Percentiles rank a stretch among this genome's conserved stretches.
phyloP scores from a whole-genome alignment of 2,888 invertebrate species.

The Nipponacmea schrenckii region DNA sequence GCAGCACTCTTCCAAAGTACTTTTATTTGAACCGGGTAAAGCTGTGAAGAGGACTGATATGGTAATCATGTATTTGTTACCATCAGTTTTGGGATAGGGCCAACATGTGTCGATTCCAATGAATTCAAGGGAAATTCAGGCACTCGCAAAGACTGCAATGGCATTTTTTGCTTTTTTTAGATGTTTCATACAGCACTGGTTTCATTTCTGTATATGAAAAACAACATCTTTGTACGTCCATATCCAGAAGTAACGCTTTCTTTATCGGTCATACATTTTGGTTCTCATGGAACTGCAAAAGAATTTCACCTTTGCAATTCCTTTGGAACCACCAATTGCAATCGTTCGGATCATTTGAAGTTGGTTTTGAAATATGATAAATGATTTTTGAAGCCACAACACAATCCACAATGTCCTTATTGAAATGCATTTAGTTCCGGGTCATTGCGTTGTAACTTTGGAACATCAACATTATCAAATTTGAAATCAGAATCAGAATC shows the following conservation, averaged over 20 bases:
- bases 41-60: slow-evolving; percentile 9
- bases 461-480: background rate
- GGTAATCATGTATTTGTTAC: slow-evolving; percentile 11
- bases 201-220: background rate
- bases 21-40: slow-evolving; percentile 4
- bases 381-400: background rate
- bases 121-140: slow-evolving; percentile 8
- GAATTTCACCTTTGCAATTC: background rate
- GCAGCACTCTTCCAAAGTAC: background rate
- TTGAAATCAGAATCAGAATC: background rate
- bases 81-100: background rate
- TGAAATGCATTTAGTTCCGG: background rate
- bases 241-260: slow-evolving; percentile 9
- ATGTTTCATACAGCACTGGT: background rate
- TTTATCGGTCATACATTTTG: slow-evolving; percentile 4
- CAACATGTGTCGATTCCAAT: slow-evolving; percentile 14
- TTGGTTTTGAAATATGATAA: background rate
- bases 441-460: background rate
- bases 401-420: background rate
- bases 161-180: background rate
- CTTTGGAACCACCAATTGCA: background rate
- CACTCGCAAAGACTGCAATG: background rate
- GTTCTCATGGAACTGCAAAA: slow-evolving; percentile 3
- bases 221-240: slow-evolving; percentile 11
- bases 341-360: background rate